Percentiles rank a stretch among this genome's conserved stretches.
Evolutionary conservation across 1,140 invertebrate species (phyloP).

Genomic region (Acromyrmex heyeri): DNA sequence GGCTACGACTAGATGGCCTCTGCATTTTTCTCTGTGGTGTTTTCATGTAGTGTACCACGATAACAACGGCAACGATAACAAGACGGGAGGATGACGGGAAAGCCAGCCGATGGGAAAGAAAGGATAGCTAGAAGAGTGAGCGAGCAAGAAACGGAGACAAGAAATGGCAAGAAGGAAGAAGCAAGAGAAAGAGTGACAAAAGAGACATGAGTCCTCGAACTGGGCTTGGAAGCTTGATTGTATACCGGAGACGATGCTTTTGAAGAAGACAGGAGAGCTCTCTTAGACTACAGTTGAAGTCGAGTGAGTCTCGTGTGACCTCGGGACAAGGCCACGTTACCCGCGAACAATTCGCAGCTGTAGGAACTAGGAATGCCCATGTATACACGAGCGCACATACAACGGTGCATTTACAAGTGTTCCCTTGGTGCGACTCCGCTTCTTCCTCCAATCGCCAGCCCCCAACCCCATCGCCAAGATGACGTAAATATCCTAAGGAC

Average conservation of each 20-base stretch:
- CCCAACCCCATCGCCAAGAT: not conserved
- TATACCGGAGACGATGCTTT: constrained; percentile 67
- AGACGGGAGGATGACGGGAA: constrained; percentile 22
- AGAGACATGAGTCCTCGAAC: constrained; percentile 53
- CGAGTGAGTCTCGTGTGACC: constrained; percentile 74
- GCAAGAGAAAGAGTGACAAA: constrained; percentile 13
- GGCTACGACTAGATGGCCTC: constrained; percentile 54
- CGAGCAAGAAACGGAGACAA: not conserved
- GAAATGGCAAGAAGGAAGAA: not conserved
- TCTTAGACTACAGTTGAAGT: constrained; percentile 73
- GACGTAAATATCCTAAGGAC: constrained; percentile 42
- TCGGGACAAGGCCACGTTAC: constrained; percentile 35
- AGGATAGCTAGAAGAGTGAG: not conserved
- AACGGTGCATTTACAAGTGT: constrained; percentile 50
- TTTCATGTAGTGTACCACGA: not conserved
- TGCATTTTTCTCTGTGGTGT: constrained; percentile 21
- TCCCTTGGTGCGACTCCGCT: constrained; percentile 12
- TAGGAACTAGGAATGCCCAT: not conserved
- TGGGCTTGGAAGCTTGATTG: constrained; percentile 64
- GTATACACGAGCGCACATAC: not conserved
- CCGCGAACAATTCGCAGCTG: constrained; percentile 30
- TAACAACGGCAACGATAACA: constrained; percentile 7
- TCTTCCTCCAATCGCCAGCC: not conserved
- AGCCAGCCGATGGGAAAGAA: constrained; percentile 31
- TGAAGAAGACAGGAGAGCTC: constrained; percentile 67